Evolutionary conservation across 2,113 vertebrate genomes (phyloP).

Genomic region (Seriola aureovittata): DNA sequence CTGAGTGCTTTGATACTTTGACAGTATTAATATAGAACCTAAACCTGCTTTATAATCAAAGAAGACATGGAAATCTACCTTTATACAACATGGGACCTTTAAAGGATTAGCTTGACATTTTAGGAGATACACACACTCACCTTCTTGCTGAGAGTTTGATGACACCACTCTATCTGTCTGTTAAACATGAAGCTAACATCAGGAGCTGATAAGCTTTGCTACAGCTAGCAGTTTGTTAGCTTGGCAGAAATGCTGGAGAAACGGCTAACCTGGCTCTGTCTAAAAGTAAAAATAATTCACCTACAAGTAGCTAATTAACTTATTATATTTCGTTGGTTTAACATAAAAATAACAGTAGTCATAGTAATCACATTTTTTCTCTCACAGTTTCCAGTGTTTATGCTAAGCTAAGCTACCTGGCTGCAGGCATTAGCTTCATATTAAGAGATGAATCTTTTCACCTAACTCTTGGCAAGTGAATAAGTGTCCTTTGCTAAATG

Average conservation of each 20-base stretch:
- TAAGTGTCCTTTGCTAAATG: neutral
- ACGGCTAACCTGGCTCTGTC: neutral
- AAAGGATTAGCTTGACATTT: conserved; percentile 3
- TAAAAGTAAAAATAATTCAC: neutral
- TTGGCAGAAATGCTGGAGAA: neutral
- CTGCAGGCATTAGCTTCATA: neutral
- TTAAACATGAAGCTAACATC: neutral
- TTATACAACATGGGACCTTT: too few species aligned
- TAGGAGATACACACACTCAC: neutral
- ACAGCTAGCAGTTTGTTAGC: neutral
- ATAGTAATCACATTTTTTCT: too few species aligned
- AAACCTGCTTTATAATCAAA: too few species aligned
- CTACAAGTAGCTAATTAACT: neutral
- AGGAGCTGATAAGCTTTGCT: neutral
- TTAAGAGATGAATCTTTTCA: neutral
- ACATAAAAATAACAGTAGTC: too few species aligned
- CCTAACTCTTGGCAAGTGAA: neutral
- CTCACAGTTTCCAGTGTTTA: too few species aligned
- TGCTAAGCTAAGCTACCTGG: neutral
- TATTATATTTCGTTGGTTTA: neutral
- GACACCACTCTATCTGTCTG: neutral
- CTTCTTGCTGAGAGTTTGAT: neutral
- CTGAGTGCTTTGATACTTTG: too few species aligned
- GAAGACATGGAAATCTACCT: too few species aligned
- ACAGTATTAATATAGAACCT: too few species aligned